Evolutionary conservation across 2,797 vertebrate species (phyloP).

Genomic region (Pseudochaenichthys georgianus): DNA sequence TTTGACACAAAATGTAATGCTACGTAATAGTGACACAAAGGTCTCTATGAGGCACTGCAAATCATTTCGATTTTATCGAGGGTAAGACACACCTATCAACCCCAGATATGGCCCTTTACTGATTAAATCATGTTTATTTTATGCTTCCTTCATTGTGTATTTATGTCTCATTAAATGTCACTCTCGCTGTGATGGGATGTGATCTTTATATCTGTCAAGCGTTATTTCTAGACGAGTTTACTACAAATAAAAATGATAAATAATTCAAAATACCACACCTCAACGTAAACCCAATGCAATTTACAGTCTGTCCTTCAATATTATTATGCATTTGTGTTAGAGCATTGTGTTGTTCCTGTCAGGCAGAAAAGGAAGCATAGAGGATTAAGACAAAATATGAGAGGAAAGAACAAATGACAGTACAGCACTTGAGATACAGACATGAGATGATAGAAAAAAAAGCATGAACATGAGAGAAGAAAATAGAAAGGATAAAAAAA

Average conservation of each 20-base stretch:
- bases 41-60: background rate
- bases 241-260: conserved; percentile 5
- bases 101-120: background rate
- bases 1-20: background rate
- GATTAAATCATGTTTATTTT: background rate
- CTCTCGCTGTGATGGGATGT: background rate
- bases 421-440: conserved; percentile 3
- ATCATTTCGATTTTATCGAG: background rate
- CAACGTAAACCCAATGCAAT: background rate
- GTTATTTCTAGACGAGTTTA: conserved; percentile 21
- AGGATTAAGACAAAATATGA: background rate
- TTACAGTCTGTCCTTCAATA: background rate
- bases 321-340: background rate
- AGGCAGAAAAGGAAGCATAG: background rate
- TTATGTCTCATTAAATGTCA: conserved; percentile 18
- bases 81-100: background rate
- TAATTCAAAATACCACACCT: conserved; percentile 7
- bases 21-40: background rate
- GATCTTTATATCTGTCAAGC: conserved; percentile 1
- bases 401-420: conserved; percentile 7
- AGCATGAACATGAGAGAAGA: background rate
- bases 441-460: conserved; percentile 10
- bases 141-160: conserved; percentile 21
- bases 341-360: background rate
- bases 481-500: conserved; percentile 43